phyloP scores from a whole-genome alignment of 2,888 invertebrate genomes.

The Megaustenia siamemsis region DNA sequence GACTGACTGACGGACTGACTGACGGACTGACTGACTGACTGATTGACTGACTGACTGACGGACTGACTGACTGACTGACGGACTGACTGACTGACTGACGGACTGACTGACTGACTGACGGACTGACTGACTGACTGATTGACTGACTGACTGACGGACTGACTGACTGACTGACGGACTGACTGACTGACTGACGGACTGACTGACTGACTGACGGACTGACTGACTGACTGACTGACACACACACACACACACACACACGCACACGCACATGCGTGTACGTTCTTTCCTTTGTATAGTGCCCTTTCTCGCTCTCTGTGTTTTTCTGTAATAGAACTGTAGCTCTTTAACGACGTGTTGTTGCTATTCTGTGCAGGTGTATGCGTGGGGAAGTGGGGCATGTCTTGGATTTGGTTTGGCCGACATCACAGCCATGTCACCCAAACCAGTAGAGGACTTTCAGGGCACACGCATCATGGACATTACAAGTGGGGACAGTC shows the following conservation, averaged over 20 bases:
- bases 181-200: conserved; percentile 21
- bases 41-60: background rate
- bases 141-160: background rate
- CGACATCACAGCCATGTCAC: conserved; percentile 83
- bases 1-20: conserved; percentile 10
- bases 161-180: conserved; percentile 12
- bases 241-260: background rate
- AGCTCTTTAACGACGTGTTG: background rate
- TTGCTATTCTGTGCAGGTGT: conserved; percentile 79
- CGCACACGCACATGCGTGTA: too few species aligned
- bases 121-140: background rate
- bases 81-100: conserved; percentile 18
- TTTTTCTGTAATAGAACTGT: too few species aligned
- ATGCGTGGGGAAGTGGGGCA: conserved; percentile 85
- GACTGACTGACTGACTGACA: background rate
- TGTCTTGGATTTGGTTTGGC: conserved; percentile 84
- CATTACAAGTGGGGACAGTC: conserved; percentile 84
- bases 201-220: background rate
- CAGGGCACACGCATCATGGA: conserved; percentile 83
- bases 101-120: conserved; percentile 21
- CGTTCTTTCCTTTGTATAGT: too few species aligned
- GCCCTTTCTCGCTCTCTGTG: too few species aligned
- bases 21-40: background rate
- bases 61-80: conserved; percentile 3
- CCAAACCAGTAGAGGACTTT: conserved; percentile 83